Base-by-base conservation (phyloP, 2,888 invertebrate species). In the Amaurobius ferox region DNA sequence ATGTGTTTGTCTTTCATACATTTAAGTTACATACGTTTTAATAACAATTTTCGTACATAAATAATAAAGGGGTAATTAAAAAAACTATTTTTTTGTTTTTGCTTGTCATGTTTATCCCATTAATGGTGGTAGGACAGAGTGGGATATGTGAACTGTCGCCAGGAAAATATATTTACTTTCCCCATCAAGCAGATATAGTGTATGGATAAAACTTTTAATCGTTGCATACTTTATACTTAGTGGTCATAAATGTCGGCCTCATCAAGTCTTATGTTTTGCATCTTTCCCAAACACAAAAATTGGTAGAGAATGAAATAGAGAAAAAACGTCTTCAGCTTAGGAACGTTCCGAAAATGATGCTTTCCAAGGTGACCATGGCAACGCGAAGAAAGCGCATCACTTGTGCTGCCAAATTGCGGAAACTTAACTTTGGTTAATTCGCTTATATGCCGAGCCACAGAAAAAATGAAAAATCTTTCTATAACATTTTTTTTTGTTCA, bases 341-440 rank as follows among this genome's bases (percentile, higher is more conserved):
- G 19, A 19, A 23, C 16, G 23, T 55, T 55, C 55, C 19, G 5
- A 13, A 30, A 48, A 61, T 80, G 73, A 80, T 80, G 80, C 73
- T 73, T 80, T 67, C 44, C 55, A 67, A 2, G 23, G 80, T 73
- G 39, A 67, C 73, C 73, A 73, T 80, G 39, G 61, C 61, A 30
- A 80, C 80, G 11, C 16, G 29, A 67, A 48, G 80, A 80, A 67
- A 72, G 73, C 67, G 73, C 80, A 80, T 80, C 72, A 80, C 55
- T 80, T 67, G 48, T 67, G 80, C 55, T 80, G 80, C 80, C 80
- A 80, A 73, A 80, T 80, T 80, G 67, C 35, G 39, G 62, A 61
- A 28, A 55, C 67, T 67, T 80, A 80, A 80, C 80, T 80, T 79
- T 66, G 72, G 23, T 72, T 80, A 80, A 80, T 80, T 73, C 73